Evolutionary conservation across 2,113 vertebrate species (phyloP).

Genomic region (Speoplatyrhinus poulsoni): DNA sequence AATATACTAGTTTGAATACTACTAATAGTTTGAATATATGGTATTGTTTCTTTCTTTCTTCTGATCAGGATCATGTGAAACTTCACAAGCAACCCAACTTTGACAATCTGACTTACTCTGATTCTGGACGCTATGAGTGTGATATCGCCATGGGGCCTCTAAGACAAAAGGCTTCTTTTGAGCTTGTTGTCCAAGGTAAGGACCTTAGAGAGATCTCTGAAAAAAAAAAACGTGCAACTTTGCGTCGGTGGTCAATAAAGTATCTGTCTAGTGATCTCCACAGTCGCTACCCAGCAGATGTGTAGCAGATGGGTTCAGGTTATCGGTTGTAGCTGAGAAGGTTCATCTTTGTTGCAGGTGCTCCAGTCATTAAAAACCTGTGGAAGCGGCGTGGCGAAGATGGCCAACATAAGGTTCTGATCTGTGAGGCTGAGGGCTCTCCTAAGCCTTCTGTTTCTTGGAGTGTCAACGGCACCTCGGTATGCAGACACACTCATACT

Average conservation of each 20-base stretch:
- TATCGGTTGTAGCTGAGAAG: slow-evolving; percentile 32
- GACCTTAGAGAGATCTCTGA: neutral
- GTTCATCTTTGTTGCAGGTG: slow-evolving; percentile 73
- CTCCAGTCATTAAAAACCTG: slow-evolving; percentile 85
- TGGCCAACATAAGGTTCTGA: slow-evolving; percentile 82
- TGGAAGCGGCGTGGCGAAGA: slow-evolving; percentile 78
- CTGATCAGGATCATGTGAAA: slow-evolving; percentile 59
- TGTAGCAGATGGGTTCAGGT: neutral
- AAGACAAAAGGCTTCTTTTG: slow-evolving; percentile 79
- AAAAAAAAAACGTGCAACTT: no score
- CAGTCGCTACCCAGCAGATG: neutral
- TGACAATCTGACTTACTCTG: slow-evolving; percentile 82
- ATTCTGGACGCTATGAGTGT: slow-evolving; percentile 88
- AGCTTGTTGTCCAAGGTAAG: slow-evolving; percentile 89
- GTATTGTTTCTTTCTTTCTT: slow-evolving; percentile 18
- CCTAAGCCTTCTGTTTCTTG: slow-evolving; percentile 90
- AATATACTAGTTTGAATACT: neutral
- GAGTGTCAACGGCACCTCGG: slow-evolving; percentile 85
- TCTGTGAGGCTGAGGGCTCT: slow-evolving; percentile 88
- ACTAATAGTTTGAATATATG: neutral
- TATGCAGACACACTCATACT: slow-evolving; percentile 56
- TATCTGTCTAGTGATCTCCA: neutral
- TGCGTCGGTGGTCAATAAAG: neutral
- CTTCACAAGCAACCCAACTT: slow-evolving; percentile 71
- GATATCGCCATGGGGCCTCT: slow-evolving; percentile 76